phyloP scores from a whole-genome alignment of 1,140 invertebrate genomes.

The Drosophila varians region DNA sequence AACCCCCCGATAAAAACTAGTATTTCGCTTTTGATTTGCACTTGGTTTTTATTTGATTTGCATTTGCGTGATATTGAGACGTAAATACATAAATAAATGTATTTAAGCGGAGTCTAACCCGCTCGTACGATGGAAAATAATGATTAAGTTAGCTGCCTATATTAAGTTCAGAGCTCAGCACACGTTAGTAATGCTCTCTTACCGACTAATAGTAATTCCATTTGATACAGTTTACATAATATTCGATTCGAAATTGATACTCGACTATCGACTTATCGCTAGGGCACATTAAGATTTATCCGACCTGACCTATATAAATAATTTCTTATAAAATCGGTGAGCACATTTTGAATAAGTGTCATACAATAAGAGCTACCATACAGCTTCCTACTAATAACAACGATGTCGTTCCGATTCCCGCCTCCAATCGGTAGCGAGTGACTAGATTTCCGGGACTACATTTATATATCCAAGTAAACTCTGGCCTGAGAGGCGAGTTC shows the following conservation, averaged over 20 bases:
- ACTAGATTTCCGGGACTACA: constrained; percentile 37
- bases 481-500: not conserved
- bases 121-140: not conserved
- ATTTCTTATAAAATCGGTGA: constrained; percentile 72
- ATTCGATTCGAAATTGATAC: constrained; percentile 30
- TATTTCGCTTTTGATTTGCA: not conserved
- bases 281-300: constrained; percentile 31
- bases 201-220: constrained; percentile 39
- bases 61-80: constrained; percentile 28
- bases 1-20: too few relatives aligned
- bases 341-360: constrained; percentile 60
- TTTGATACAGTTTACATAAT: constrained; percentile 39
- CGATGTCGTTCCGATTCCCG: constrained; percentile 5
- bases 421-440: constrained; percentile 18
- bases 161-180: constrained; percentile 31
- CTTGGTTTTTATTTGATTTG: constrained; percentile 10
- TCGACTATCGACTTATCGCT: constrained; percentile 10
- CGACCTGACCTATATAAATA: constrained; percentile 18
- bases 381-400: constrained; percentile 8
- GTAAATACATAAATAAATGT: constrained; percentile 21
- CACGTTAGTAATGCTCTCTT: constrained; percentile 41
- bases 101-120: not conserved
- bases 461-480: not conserved
- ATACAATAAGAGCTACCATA: constrained; percentile 27
- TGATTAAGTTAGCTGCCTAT: constrained; percentile 5